Percentiles rank a stretch among this genome's conserved stretches.
These are phyloP conservation scores for Oophaga sylvatica DNA, from an alignment of 2,797 vertebrate genomes.

Conservation along the genomic window DNA sequence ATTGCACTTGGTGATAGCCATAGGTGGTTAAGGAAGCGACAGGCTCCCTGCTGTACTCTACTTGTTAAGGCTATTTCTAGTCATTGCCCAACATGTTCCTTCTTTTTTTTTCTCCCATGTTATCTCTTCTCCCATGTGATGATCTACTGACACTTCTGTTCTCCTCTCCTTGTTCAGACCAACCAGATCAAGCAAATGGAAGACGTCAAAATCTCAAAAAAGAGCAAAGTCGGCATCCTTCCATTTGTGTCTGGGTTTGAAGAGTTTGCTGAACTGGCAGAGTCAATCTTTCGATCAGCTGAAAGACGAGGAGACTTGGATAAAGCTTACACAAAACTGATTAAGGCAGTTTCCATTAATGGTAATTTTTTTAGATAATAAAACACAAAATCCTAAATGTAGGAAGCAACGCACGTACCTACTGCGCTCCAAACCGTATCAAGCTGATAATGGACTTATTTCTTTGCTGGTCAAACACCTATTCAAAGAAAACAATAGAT, in stretches of 20 bases:
- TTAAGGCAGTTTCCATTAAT: constrained; percentile 92
- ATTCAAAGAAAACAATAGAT: too few relatives aligned
- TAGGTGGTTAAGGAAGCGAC: neutral
- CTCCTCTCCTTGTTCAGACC: constrained; percentile 68
- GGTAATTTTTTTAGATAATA: constrained; percentile 72
- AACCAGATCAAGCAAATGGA: constrained; percentile 96
- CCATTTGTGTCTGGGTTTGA: constrained; percentile 93
- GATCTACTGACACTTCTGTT: neutral
- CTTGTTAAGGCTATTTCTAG: too few relatives aligned
- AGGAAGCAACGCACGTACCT: neutral
- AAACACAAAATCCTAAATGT: neutral
- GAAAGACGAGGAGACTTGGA: constrained; percentile 95
- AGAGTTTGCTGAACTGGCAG: constrained; percentile 95
- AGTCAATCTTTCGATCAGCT: constrained; percentile 95
- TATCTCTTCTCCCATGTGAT: neutral
- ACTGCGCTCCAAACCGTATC: too few relatives aligned
- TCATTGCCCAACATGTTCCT: too few relatives aligned
- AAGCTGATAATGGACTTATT: too few relatives aligned
- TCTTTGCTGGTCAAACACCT: too few relatives aligned
- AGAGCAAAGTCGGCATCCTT: constrained; percentile 97
- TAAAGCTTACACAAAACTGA: constrained; percentile 96
- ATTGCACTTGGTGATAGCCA: neutral
- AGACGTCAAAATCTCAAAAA: constrained; percentile 98
- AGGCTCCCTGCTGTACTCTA: neutral
- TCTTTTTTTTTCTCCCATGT: neutral